These are phyloP conservation scores for Micropoecilia bifurca DNA, from an alignment of 2,797 vertebrate species.

Conservation along the genomic window DNA sequence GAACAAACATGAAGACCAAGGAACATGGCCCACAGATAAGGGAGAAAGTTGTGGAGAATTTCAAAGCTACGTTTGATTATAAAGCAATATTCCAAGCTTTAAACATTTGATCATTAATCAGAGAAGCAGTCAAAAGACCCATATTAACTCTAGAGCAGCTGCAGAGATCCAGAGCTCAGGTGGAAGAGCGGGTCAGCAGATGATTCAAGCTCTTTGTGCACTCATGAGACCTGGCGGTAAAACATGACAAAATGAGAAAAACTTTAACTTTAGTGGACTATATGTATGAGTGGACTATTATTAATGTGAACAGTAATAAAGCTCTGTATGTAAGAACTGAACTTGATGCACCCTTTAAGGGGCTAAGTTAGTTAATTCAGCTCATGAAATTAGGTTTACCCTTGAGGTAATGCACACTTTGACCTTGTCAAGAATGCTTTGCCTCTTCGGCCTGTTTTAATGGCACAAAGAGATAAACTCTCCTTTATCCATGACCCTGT, in stretches of 20 bases:
- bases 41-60: background rate
- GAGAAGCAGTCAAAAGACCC: background rate
- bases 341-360: background rate
- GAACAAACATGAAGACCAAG: background rate
- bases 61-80: background rate
- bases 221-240: background rate
- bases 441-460: constrained; percentile 43
- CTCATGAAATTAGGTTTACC: constrained; percentile 27
- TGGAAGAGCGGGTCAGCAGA: background rate
- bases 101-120: background rate
- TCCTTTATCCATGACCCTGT: constrained; percentile 63
- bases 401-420: constrained; percentile 33
- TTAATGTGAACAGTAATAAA: background rate
- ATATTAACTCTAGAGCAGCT: background rate
- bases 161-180: background rate
- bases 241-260: background rate
- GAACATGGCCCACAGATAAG: background rate
- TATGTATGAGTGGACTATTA: background rate
- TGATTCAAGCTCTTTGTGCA: background rate
- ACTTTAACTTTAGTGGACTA: background rate
- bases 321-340: no score
- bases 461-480: constrained; percentile 58
- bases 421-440: constrained; percentile 45
- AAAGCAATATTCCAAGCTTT: background rate
- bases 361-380: background rate